Conservation (phyloP, 2,888 invertebrate genomes). For the Orthosia incerta region DNA sequence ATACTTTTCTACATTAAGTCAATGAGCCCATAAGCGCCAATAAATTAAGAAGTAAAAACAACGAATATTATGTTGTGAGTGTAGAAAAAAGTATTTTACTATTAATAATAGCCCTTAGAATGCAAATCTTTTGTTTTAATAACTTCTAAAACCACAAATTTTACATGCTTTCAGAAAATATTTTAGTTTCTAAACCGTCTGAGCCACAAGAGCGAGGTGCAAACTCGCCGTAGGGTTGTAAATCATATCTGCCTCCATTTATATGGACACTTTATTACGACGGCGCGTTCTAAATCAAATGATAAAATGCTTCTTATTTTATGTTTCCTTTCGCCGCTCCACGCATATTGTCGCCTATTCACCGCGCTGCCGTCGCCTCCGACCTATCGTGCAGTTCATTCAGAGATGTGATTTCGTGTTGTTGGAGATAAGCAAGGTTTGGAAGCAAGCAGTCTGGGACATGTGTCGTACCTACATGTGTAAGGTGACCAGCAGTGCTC, state of each 20-base stretch:
- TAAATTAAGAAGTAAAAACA: too few relatives aligned
- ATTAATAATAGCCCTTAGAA: too few relatives aligned
- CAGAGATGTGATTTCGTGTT: constrained; percentile 56
- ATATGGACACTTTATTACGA: constrained; percentile 90
- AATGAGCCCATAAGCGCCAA: too few relatives aligned
- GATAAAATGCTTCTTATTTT: constrained; percentile 90
- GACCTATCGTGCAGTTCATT: constrained; percentile 59
- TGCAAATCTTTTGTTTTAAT: background rate
- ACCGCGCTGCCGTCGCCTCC: constrained; percentile 70
- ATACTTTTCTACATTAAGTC: too few relatives aligned
- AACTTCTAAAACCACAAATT: constrained; percentile 20
- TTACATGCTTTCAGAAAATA: constrained; percentile 49
- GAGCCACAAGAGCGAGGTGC: constrained; percentile 78
- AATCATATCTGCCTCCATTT: constrained; percentile 89
- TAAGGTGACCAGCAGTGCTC: background rate
- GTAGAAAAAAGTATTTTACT: too few relatives aligned
- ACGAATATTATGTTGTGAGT: too few relatives aligned
- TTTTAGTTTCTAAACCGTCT: constrained; percentile 79
- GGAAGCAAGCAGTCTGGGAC: constrained; percentile 33
- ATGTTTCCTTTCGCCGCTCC: constrained; percentile 85
- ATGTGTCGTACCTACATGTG: constrained; percentile 24
- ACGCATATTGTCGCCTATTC: constrained; percentile 84
- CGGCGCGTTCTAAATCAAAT: constrained; percentile 90
- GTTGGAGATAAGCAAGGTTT: constrained; percentile 55
- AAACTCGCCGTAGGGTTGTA: constrained; percentile 85